phyloP scores from a whole-genome alignment of 2,113 vertebrate genomes.

The Pelodiscus sinensis region DNA sequence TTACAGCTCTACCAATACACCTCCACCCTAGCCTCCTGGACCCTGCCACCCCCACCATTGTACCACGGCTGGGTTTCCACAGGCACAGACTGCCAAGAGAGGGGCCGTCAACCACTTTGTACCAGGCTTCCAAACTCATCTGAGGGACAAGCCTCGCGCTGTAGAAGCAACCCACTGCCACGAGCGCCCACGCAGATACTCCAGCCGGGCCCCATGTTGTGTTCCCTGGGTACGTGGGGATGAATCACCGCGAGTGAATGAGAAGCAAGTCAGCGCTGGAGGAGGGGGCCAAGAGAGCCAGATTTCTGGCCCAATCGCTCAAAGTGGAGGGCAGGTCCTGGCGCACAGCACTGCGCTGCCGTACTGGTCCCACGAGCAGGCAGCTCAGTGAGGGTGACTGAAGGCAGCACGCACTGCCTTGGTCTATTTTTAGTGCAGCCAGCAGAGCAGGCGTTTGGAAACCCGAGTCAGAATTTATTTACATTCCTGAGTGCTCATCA shows the following conservation, averaged over 20 bases:
- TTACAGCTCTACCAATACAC: neutral
- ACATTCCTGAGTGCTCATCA: conserved; percentile 35
- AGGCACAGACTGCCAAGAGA: neutral
- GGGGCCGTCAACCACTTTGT: rapidly evolving
- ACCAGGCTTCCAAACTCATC: rapidly evolving
- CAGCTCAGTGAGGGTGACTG: conserved; percentile 43
- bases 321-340: rapidly evolving
- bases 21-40: rapidly evolving
- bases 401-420: conserved; percentile 12
- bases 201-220: neutral
- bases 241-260: neutral
- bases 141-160: rapidly evolving
- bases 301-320: rapidly evolving
- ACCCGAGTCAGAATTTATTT: conserved; percentile 62
- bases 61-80: rapidly evolving
- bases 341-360: rapidly evolving
- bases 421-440: conserved; percentile 66
- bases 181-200: rapidly evolving
- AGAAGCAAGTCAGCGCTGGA: neutral
- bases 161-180: neutral
- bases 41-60: neutral
- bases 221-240: rapidly evolving
- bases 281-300: rapidly evolving
- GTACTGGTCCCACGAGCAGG: neutral
- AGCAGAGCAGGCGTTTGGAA: conserved; percentile 56